Evolutionary conservation across 2,888 invertebrate genomes (phyloP).

Genomic region (Eupithecia exiguata): DNA sequence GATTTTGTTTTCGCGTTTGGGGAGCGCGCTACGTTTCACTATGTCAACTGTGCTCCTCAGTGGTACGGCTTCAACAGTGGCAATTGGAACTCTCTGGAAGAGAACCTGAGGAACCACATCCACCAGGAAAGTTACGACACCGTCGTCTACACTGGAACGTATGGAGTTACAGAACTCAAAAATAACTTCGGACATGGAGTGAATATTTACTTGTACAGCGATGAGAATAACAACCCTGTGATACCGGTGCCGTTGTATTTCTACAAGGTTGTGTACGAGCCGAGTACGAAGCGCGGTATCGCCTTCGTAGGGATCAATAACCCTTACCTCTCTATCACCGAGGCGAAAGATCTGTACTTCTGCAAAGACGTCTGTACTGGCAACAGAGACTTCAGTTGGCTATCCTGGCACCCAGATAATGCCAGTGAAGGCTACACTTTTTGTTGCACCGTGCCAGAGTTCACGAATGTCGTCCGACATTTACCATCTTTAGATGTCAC

Average conservation of each 20-base stretch:
- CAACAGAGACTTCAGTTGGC: conserved; percentile 81
- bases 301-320: conserved; percentile 86
- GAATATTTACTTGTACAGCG: conserved; percentile 69
- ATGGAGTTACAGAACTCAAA: conserved; percentile 81
- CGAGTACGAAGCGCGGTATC: conserved; percentile 71
- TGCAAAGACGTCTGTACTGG: conserved; percentile 79
- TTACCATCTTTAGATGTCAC: conserved; percentile 81
- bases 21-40: conserved; percentile 86
- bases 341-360: conserved; percentile 67
- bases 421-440: conserved; percentile 82
- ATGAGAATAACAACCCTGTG: conserved; percentile 69
- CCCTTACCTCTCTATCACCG: conserved; percentile 73
- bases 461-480: conserved; percentile 75
- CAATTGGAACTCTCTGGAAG: conserved; percentile 84
- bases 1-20: conserved; percentile 85
- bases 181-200: conserved; percentile 66
- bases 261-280: conserved; percentile 84
- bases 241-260: conserved; percentile 77
- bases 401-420: conserved; percentile 81
- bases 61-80: conserved; percentile 86
- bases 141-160: conserved; percentile 85
- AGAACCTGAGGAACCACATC: conserved; percentile 70
- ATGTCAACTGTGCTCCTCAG: conserved; percentile 87
- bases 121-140: conserved; percentile 63
- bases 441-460: conserved; percentile 84